phyloP scores from a whole-genome alignment of 2,797 vertebrate genomes.

The Melanotaenia nigrans region DNA sequence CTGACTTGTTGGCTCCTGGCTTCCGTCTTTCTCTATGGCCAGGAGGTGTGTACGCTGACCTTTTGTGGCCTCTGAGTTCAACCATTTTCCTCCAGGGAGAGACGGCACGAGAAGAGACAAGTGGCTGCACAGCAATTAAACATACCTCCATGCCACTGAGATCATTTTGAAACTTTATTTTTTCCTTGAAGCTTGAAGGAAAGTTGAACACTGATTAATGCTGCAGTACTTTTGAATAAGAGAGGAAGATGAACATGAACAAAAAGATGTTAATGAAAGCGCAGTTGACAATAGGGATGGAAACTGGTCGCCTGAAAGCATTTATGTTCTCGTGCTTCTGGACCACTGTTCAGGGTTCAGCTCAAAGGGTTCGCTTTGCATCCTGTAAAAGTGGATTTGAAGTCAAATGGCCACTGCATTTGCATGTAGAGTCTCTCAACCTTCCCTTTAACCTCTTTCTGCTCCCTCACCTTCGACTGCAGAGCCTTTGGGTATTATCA shows the following conservation, averaged over 20 bases:
- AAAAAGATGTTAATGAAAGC: neutral
- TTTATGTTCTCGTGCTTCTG: conserved; percentile 20
- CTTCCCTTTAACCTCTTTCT: conserved; percentile 38
- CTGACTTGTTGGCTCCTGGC: conserved; percentile 64
- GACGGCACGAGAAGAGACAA: conserved; percentile 35
- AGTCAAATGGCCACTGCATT: conserved; percentile 72
- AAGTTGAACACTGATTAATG: neutral
- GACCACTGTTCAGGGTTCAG: conserved; percentile 24
- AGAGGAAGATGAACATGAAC: neutral
- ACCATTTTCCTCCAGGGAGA: conserved; percentile 52
- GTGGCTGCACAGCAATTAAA: conserved; percentile 35
- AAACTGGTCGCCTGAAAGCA: conserved; percentile 35
- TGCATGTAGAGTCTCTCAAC: conserved; percentile 71
- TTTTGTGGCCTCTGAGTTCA: conserved; percentile 65
- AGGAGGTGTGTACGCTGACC: conserved; percentile 75
- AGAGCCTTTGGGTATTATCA: conserved; percentile 55
- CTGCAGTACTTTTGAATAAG: neutral
- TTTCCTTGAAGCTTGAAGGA: neutral
- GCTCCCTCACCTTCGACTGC: conserved; percentile 38
- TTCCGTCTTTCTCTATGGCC: conserved; percentile 63
- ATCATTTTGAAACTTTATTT: conserved; percentile 44
- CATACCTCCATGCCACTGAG: conserved; percentile 41
- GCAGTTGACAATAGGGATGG: conserved; percentile 9
- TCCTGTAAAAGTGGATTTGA: conserved; percentile 50
- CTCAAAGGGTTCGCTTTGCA: conserved; percentile 60